Conservation (phyloP, 1,140 invertebrate species). For the Drosophila bipectinata region DNA sequence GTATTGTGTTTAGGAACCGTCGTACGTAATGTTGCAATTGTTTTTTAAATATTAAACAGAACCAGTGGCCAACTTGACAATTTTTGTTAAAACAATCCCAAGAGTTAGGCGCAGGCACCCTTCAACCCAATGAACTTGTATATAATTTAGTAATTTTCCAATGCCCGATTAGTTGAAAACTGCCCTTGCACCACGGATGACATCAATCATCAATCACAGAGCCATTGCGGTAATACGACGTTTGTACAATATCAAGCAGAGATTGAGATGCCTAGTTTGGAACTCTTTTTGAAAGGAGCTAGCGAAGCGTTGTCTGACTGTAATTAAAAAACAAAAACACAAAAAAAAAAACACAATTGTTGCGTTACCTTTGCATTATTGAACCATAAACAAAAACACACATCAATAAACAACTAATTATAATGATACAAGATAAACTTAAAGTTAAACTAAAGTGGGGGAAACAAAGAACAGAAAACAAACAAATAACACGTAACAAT, state of each 20-base stretch:
- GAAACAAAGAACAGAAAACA: constrained; percentile 29
- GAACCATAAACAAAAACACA: constrained; percentile 22
- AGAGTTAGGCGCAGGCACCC: constrained; percentile 17
- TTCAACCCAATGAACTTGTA: constrained; percentile 60
- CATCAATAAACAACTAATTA: constrained; percentile 62
- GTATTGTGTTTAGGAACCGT: background rate
- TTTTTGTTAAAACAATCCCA: constrained; percentile 20
- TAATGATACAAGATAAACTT: constrained; percentile 71
- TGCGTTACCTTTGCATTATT: constrained; percentile 51
- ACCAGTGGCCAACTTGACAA: constrained; percentile 37
- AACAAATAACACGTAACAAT: constrained; percentile 48
- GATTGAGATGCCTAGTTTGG: constrained; percentile 1
- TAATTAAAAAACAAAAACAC: background rate
- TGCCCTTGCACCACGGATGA: constrained; percentile 35
- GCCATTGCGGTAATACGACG: constrained; percentile 10
- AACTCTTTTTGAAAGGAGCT: constrained; percentile 19
- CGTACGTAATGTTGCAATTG: constrained; percentile 31
- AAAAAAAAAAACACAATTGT: constrained; percentile 20
- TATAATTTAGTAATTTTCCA: constrained; percentile 71
- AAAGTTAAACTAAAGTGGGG: constrained; percentile 56
- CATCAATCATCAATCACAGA: constrained; percentile 13
- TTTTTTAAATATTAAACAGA: constrained; percentile 31
- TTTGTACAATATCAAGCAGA: constrained; percentile 25
- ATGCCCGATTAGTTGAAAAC: constrained; percentile 41
- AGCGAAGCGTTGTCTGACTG: constrained; percentile 53